A percentile compares a stretch with the other conserved stretches of the same genome.
Conservation (phyloP, 2,888 invertebrate genomes). For the Leptura quadrifasciata region DNA sequence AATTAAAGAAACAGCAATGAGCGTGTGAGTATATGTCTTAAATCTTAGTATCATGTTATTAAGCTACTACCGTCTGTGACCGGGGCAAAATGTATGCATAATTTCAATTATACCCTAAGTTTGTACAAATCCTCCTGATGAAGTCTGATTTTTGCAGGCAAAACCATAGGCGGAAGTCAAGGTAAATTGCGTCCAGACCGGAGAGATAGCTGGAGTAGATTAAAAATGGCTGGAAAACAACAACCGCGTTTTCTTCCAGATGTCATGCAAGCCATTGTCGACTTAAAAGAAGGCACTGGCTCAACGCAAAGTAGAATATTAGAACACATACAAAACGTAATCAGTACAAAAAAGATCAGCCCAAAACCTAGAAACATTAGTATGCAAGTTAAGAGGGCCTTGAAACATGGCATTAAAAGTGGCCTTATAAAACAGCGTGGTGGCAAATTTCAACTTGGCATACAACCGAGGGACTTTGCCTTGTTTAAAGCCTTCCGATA, state of each 20-base stretch:
- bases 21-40: too few species aligned
- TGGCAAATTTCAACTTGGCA: slow-evolving; percentile 56
- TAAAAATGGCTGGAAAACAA: slow-evolving; percentile 52
- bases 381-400: slow-evolving; percentile 58
- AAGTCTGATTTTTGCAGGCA: background rate
- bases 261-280: slow-evolving; percentile 63
- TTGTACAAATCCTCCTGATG: background rate
- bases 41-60: too few species aligned
- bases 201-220: slow-evolving; percentile 49
- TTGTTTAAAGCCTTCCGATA: slow-evolving; percentile 54
- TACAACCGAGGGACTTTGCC: slow-evolving; percentile 56
- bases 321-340: slow-evolving; percentile 42
- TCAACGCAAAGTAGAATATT: slow-evolving; percentile 59
- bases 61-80: too few species aligned
- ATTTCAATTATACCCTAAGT: too few species aligned
- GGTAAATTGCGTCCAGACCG: slow-evolving; percentile 51
- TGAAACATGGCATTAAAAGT: slow-evolving; percentile 61
- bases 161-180: slow-evolving; percentile 50
- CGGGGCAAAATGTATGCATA: too few species aligned
- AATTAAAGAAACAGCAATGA: too few species aligned
- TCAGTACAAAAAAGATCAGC: slow-evolving; percentile 46
- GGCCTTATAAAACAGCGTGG: slow-evolving; percentile 54
- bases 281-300: slow-evolving; percentile 59
- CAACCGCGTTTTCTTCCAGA: slow-evolving; percentile 58
- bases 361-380: slow-evolving; percentile 57